Conservation (phyloP, 2,888 invertebrate species). For the Sepioteuthis lessoniana region DNA sequence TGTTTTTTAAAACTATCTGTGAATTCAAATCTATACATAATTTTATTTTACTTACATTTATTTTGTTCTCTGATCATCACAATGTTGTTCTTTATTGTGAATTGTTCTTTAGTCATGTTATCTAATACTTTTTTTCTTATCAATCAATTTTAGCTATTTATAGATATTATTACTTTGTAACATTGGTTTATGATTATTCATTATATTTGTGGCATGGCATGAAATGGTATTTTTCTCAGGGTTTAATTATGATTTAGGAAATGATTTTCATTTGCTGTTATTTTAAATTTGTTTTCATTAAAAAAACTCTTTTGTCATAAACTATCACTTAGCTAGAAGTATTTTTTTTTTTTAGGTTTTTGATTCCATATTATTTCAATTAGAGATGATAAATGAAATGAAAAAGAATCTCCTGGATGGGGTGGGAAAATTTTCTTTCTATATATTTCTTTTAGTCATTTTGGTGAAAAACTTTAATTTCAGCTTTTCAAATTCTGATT, state of each 20-base stretch:
- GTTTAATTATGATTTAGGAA: too few species aligned
- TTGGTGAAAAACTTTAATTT: not conserved
- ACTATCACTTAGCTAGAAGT: not conserved
- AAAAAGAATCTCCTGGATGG: not conserved
- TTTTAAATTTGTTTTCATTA: not conserved
- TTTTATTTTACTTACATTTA: too few species aligned
- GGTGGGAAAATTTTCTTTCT: not conserved
- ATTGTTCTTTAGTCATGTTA: too few species aligned
- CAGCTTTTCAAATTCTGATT: not conserved
- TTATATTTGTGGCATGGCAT: not conserved
- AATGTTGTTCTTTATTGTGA: too few species aligned
- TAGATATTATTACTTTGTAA: too few species aligned
- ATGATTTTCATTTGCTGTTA: too few species aligned
- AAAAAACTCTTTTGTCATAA: not conserved
- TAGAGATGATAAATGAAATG: not conserved
- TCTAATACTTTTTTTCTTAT: too few species aligned
- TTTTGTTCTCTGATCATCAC: too few species aligned
- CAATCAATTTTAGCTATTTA: too few species aligned
- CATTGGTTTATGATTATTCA: not conserved
- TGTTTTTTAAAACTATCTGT: too few species aligned
- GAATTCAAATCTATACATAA: too few species aligned
- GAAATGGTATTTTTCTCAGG: not conserved
- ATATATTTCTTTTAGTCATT: not conserved
- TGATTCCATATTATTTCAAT: not conserved
- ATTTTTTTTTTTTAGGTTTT: not conserved